These are phyloP conservation scores for Sitophilus oryzae DNA, from an alignment of 1,140 invertebrate genomes.

Conservation along the genomic window DNA sequence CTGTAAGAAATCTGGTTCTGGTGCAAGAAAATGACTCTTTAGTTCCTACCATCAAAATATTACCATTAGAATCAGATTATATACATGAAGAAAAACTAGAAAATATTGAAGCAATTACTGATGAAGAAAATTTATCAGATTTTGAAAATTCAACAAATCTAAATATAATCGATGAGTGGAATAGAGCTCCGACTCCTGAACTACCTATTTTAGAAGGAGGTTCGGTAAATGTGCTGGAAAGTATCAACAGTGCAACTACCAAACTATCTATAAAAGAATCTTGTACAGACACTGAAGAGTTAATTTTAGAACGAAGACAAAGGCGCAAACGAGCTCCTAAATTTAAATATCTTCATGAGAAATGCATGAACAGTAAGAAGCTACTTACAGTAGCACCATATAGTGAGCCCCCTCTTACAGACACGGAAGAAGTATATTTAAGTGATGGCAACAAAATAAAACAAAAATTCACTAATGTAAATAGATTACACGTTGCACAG, in stretches of 20 bases:
- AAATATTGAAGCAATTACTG: constrained; percentile 5
- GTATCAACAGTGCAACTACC: constrained; percentile 1
- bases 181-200: constrained; percentile 12
- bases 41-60: constrained; percentile 44
- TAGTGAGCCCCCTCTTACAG: constrained; percentile 37
- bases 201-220: constrained; percentile 34
- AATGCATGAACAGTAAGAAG: constrained; percentile 5
- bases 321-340: constrained; percentile 23
- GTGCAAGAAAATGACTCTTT: constrained; percentile 46
- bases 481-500: background rate
- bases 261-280: constrained; percentile 28
- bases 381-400: constrained; percentile 7
- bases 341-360: constrained; percentile 24
- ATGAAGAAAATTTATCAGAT: constrained; percentile 24
- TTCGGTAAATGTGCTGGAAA: constrained; percentile 32
- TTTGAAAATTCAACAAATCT: constrained; percentile 15
- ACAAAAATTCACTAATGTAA: background rate
- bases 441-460: constrained; percentile 41
- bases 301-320: constrained; percentile 38
- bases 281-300: constrained; percentile 50
- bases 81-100: constrained; percentile 1
- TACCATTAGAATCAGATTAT: constrained; percentile 42
- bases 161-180: background rate
- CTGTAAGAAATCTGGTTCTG: constrained; percentile 46
- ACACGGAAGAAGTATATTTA: constrained; percentile 51